Evolutionary conservation across 2,888 invertebrate species (phyloP), one percentile per base, ranked within the genome.

Genomic region (Idaea aversata): DNA sequence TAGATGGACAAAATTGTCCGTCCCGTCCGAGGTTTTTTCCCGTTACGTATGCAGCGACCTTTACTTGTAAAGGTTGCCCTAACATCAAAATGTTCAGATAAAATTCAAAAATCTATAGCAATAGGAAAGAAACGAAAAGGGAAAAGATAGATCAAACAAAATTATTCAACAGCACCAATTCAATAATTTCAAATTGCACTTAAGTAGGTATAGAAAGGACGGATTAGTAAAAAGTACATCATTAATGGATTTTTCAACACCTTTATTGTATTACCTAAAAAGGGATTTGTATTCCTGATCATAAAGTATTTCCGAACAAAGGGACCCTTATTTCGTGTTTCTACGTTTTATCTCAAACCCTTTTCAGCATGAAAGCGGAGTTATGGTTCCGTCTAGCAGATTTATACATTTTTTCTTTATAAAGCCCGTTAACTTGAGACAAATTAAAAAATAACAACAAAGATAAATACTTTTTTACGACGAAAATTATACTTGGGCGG

Each of bases 361-460:
- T 75, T 77, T 79, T 75, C 74, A 74, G 65, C 69, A 69, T 68
- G 74, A 79, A 78, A 76, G 73, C 72, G 72, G 67, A 75, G 77
- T 81, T 81, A 79, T 80, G 78, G 74, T 80, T 81, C 74, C 74
- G 71, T 72, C 70, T 70, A 77, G 77, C 74, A 76, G 77, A 80
- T 78, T 83, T 79, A 76, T 79, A 78, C 13, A 58, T 59, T 81
- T 79, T 77, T 73, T 71, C 68, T 77, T 77, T 74, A 68, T 70
- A 70, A 71, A 66, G 75, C 70, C 70, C 66, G 69, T 71, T 71
- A 72, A 73, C 71, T 74, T 69, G 69, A 69, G 72, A 71, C 68
- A 74, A 78, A 81, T 79, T 79, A 76, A 78, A 80, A 78, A 79
- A 78, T 68, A 79, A 80, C 75, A 79, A 75, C 71, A 74, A 73